phyloP scores from a whole-genome alignment of 2,888 invertebrate species.

The Platynereis dumerilii region DNA sequence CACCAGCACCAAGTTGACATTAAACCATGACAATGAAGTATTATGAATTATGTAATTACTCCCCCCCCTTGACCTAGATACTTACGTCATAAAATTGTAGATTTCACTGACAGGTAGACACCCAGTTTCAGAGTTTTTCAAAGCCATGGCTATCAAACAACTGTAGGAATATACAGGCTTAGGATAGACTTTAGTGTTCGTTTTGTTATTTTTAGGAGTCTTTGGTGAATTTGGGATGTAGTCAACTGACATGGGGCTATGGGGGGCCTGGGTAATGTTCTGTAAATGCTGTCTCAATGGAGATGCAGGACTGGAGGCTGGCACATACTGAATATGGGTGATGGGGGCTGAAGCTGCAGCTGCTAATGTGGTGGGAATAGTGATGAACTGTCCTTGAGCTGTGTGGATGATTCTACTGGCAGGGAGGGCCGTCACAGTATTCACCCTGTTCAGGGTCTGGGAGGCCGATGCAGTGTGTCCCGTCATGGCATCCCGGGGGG shows the following conservation, averaged over 20 bases:
- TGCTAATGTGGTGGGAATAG: conserved; percentile 5
- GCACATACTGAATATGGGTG: not conserved
- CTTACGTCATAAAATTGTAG: conserved; percentile 97
- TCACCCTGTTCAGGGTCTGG: conserved; percentile 2
- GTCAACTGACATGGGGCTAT: not conserved
- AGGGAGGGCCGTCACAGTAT: not conserved
- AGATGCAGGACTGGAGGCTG: not conserved
- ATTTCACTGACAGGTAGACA: conserved; percentile 97
- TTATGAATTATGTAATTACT: no score
- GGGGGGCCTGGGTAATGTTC: conserved; percentile 3
- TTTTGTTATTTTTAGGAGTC: not conserved
- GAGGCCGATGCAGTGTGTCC: not conserved
- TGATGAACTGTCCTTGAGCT: conserved; percentile 2
- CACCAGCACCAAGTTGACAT: no score
- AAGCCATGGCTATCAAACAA: conserved; percentile 95
- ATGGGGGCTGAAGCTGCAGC: not conserved
- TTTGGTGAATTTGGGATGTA: not conserved
- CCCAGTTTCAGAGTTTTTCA: conserved; percentile 93
- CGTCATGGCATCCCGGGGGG: not conserved
- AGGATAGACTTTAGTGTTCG: conserved; percentile 71
- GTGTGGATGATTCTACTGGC: not conserved
- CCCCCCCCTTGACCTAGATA: conserved; percentile 42
- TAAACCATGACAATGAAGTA: no score
- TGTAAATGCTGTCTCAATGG: conserved; percentile 5
- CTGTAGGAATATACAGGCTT: conserved; percentile 98